A percentile compares a stretch with the other conserved stretches of the same genome.
Evolutionary conservation across 2,797 vertebrate genomes (phyloP).

Genomic region (Pangasius krempfi): DNA sequence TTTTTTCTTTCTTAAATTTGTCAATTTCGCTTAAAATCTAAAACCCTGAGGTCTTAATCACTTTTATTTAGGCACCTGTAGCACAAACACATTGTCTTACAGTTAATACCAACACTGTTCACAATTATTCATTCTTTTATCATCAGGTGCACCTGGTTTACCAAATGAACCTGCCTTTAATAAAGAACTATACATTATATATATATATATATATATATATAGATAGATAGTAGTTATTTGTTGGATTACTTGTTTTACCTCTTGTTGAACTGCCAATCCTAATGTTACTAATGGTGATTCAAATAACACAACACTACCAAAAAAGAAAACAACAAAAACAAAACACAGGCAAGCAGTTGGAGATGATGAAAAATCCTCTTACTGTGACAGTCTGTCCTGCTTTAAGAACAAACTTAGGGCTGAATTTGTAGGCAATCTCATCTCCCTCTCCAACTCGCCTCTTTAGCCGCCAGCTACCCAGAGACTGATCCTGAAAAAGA

Average conservation of each 20-base stretch:
- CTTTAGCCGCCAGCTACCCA: constrained; percentile 94
- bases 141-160: not conserved
- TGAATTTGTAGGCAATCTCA: constrained; percentile 92
- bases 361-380: constrained; percentile 58
- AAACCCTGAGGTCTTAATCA: not conserved
- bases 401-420: constrained; percentile 91
- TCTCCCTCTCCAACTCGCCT: constrained; percentile 83
- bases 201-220: no score
- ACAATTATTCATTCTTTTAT: not conserved
- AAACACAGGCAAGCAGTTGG: no score
- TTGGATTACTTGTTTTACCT: not conserved
- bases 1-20: no score
- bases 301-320: not conserved
- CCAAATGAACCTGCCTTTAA: not conserved
- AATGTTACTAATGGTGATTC: not conserved
- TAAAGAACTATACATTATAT: no score
- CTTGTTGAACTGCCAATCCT: not conserved
- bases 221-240: no score
- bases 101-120: not conserved
- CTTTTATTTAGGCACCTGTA: not conserved
- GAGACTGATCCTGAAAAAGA: constrained; percentile 84
- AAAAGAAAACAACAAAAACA: no score
- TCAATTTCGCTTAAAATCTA: no score
- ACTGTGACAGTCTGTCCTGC: constrained; percentile 92
- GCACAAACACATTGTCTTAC: not conserved